Percentiles rank a stretch among this genome's conserved stretches.
Conservation (phyloP, 2,113 vertebrate genomes). For the Pelecanoides urinatrix region DNA sequence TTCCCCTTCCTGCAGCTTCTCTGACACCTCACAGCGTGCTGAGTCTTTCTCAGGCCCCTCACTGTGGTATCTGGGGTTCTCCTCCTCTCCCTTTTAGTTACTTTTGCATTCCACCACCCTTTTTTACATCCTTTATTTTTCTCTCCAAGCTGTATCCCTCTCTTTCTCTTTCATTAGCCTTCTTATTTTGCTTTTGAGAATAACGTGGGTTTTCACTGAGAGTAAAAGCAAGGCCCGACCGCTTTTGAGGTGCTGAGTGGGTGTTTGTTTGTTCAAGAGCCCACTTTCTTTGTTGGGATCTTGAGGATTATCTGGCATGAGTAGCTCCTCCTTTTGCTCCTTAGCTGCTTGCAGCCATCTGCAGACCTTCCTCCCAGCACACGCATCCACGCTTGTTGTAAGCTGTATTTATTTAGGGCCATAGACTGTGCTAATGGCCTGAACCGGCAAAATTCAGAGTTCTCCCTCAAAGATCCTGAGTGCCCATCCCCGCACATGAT, state of each 20-base stretch:
- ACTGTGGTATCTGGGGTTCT: not conserved
- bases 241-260: not conserved
- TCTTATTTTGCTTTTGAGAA: not conserved
- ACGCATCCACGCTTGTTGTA: not conserved
- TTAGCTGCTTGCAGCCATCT: not conserved
- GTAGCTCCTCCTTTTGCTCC: not conserved
- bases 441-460: not conserved
- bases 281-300: not conserved
- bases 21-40: not conserved
- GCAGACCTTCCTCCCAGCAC: slow-evolving; percentile 2
- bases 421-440: not conserved
- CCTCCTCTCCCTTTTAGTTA: not conserved
- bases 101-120: not conserved
- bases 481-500: not conserved
- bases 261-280: not conserved
- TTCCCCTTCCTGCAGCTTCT: not conserved
- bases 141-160: not conserved
- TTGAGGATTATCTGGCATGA: not conserved
- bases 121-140: not conserved
- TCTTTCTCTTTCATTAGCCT: not conserved
- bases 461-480: not conserved
- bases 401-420: not conserved
- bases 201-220: not conserved
- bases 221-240: not conserved
- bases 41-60: not conserved